These are phyloP conservation scores for Teleiodes luculella DNA, from an alignment of 2,888 invertebrate genomes.

Conservation along the genomic window DNA sequence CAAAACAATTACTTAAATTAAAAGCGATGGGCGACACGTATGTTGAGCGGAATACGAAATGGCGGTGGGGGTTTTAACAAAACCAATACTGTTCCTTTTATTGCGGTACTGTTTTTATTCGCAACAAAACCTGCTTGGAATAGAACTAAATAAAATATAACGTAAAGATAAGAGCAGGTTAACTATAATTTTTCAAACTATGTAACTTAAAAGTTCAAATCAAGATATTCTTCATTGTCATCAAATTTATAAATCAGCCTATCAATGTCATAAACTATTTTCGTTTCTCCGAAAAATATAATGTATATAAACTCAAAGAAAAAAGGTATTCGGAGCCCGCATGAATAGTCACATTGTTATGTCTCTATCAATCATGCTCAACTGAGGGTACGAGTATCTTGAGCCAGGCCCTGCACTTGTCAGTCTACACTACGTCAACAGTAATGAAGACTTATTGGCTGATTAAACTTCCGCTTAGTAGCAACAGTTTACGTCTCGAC, in stretches of 20 bases:
- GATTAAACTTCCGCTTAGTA: neutral
- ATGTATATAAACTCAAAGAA: neutral
- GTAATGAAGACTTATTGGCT: neutral
- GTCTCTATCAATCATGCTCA: neutral
- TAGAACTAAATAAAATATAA: no score
- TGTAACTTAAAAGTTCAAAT: no score
- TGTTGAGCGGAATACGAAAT: constrained; percentile 22
- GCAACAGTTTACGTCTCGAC: no score
- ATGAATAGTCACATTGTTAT: neutral
- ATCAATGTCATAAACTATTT: no score
- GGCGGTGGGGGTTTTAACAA: neutral
- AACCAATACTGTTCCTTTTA: neutral
- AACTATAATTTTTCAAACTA: no score
- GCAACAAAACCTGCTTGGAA: neutral
- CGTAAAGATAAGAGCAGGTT: no score
- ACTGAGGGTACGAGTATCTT: neutral
- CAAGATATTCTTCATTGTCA: no score
- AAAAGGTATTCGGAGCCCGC: neutral
- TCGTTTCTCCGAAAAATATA: neutral
- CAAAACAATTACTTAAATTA: constrained; percentile 55
- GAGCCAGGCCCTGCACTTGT: neutral
- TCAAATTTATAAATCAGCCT: neutral
- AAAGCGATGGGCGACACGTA: constrained; percentile 44
- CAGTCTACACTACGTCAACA: neutral
- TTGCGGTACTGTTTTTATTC: neutral